These are phyloP conservation scores for Bibio marci DNA, from an alignment of 2,888 invertebrate genomes.

Conservation along the genomic window DNA sequence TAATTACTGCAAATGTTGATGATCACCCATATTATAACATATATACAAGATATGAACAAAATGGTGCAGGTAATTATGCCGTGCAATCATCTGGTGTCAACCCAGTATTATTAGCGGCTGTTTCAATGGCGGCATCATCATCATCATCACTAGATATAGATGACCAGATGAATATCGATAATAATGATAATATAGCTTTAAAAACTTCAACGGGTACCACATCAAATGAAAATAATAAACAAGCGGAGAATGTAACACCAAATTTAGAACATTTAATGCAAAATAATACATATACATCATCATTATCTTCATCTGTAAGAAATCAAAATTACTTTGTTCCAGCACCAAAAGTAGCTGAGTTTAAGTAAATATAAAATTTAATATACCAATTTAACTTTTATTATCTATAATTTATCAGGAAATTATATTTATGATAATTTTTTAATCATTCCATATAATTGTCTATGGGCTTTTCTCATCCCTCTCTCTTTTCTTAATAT, in stretches of 20 bases:
- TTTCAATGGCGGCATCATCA: slow-evolving; percentile 19
- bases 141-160: slow-evolving; percentile 13
- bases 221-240: slow-evolving; percentile 17
- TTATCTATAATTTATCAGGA: too few species aligned
- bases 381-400: too few species aligned
- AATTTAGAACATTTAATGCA: slow-evolving; percentile 9
- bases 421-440: too few species aligned
- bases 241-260: slow-evolving; percentile 37
- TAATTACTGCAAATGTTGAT: slow-evolving; percentile 11
- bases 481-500: too few species aligned
- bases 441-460: too few species aligned
- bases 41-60: slow-evolving; percentile 11
- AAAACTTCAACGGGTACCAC: background rate
- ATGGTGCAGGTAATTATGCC: background rate
- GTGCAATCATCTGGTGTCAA: slow-evolving; percentile 19
- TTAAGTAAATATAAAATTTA: slow-evolving; percentile 27
- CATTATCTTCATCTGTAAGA: slow-evolving; percentile 13
- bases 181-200: background rate
- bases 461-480: too few species aligned
- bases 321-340: slow-evolving; percentile 18
- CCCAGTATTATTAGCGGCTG: slow-evolving; percentile 27
- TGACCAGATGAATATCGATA: background rate
- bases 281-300: background rate
- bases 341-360: slow-evolving; percentile 25
- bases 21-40: slow-evolving; percentile 7